Conservation (phyloP, 2,888 invertebrate genomes). For the Pharmacophagus antenor region DNA sequence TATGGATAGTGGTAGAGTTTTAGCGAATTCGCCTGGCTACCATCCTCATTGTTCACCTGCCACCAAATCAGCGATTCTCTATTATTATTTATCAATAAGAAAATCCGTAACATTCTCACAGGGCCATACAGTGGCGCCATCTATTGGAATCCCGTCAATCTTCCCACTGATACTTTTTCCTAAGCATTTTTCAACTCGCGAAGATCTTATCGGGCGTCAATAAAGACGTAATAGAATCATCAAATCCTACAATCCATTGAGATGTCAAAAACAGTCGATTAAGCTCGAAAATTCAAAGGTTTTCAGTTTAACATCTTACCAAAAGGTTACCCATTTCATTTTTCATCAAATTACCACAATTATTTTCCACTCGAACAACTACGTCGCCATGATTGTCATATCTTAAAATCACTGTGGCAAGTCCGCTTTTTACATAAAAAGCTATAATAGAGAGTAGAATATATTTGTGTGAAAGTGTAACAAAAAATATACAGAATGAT, state of each 20-base stretch:
- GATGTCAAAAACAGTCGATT: conserved; percentile 26
- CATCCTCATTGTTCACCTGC: too few relatives aligned
- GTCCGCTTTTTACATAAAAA: too few relatives aligned
- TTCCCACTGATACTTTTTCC: background rate
- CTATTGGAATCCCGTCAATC: background rate
- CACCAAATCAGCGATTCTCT: too few relatives aligned
- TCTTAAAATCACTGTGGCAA: too few relatives aligned
- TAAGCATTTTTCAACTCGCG: background rate
- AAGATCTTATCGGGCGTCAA: conserved; percentile 3
- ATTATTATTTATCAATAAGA: too few relatives aligned
- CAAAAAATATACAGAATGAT: too few relatives aligned
- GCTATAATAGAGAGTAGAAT: too few relatives aligned
- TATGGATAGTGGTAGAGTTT: too few relatives aligned
- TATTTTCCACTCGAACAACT: background rate
- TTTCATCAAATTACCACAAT: too few relatives aligned
- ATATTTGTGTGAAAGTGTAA: too few relatives aligned
- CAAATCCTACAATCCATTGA: conserved; percentile 20
- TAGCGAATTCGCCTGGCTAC: too few relatives aligned
- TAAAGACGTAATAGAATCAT: conserved; percentile 16
- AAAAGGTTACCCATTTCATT: background rate
- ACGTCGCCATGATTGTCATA: too few relatives aligned
- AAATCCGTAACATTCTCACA: background rate
- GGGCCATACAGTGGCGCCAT: background rate
- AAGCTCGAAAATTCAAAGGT: conserved; percentile 15
- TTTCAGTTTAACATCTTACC: conserved; percentile 11